Conservation (phyloP, 1,140 invertebrate species). For the Nephila pilipes region DNA sequence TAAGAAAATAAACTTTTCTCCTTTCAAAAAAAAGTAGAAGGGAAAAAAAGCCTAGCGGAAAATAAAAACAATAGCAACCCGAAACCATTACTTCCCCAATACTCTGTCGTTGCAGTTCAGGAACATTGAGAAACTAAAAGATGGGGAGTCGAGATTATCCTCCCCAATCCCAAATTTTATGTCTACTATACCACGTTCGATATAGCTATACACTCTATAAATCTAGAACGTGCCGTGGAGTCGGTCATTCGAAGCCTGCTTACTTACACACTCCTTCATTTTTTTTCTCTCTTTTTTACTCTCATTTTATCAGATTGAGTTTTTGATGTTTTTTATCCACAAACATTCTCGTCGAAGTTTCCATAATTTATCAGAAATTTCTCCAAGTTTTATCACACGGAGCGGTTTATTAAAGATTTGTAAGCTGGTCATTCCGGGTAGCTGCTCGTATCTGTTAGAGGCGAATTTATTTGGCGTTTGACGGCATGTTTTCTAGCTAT, state of each 20-base stretch:
- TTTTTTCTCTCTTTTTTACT: not conserved
- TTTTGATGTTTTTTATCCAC: constrained; percentile 38
- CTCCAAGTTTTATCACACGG: constrained; percentile 8
- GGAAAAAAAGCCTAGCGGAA: no score
- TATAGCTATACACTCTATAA: constrained; percentile 72
- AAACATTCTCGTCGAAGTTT: constrained; percentile 57
- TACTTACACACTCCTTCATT: constrained; percentile 24
- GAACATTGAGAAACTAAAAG: constrained; percentile 47
- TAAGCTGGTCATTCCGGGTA: constrained; percentile 34
- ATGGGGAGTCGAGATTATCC: constrained; percentile 50
- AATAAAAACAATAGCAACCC: constrained; percentile 18
- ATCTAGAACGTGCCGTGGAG: constrained; percentile 65
- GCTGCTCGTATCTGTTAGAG: not conserved
- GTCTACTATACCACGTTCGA: constrained; percentile 58
- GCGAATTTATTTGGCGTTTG: constrained; percentile 15
- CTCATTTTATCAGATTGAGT: constrained; percentile 53
- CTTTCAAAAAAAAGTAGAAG: not conserved
- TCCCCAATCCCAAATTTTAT: constrained; percentile 63
- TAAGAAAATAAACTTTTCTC: not conserved
- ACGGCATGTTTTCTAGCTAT: not conserved
- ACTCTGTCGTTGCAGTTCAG: constrained; percentile 1
- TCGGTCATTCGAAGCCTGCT: constrained; percentile 38
- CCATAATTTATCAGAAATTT: constrained; percentile 64
- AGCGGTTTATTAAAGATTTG: constrained; percentile 55
- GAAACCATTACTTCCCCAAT: constrained; percentile 7